Evolutionary conservation across 2,888 invertebrate genomes (phyloP), one percentile per base, ranked within the genome.

Genomic region (Ophraella communa): DNA sequence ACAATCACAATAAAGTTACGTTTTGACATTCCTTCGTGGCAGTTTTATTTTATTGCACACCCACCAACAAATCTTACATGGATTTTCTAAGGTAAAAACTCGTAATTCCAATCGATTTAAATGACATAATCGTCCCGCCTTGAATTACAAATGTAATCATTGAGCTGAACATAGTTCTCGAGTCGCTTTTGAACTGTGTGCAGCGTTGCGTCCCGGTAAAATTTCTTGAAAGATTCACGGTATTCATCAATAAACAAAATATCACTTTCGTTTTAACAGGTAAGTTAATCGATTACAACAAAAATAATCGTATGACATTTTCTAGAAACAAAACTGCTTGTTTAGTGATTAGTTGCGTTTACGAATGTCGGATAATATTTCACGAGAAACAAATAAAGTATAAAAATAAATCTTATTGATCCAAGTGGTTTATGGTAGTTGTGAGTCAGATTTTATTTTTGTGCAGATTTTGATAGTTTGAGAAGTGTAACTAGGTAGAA

Each of bases 401-500:
- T 21, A 21, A 47, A 23, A 47, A 47, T 23, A 47, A 23, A n/a
- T 47, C 47, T 47, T 47, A 47, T 47, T 47, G 47, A 47, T 47
- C 47, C 47, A 23, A 47, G 23, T 47, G 39, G 30, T 59, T 59
- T 52, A 44, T 60, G 3, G 30, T 27, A 52, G 24, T 4, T 17
- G 24, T 60, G 52, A 52, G 52, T 60, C 60, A 60, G 60, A 52
- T 33, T 39, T 47, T 60, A 60, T 60, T 60, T 60, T 60, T 21
- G 60, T 53, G 39, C 18, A 39, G 23, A 4, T 58, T 49, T 51
- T 51, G 21, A 57, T 47, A 33, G 58, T 58, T 17, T 58, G 35
- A 39, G n/a, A n/a, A 35, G 49, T 58, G 47, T 58, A 24, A 18
- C 2, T 49, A 33, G 17, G 53, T 14, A 20, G 21, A 49, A n/a